Evolutionary conservation across 23 tunicate species (phyloP).

Genomic region (Botrylloides violaceus): DNA sequence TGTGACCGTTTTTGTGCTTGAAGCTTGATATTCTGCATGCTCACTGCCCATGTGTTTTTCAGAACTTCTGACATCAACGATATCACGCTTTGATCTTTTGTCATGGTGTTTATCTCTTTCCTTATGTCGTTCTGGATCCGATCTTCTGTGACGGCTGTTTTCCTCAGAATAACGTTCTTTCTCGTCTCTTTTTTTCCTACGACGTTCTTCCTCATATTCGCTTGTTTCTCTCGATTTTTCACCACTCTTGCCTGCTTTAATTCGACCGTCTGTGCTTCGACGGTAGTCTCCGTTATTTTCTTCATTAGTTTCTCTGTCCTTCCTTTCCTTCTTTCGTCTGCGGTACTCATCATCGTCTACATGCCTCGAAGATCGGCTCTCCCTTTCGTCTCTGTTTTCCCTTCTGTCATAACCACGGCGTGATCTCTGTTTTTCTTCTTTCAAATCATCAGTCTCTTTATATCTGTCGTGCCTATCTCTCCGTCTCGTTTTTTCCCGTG

Average conservation of each 20-base stretch:
- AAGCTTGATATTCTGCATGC: neutral
- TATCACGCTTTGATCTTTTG: neutral
- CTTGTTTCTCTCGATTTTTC: constrained; percentile 14
- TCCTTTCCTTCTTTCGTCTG: constrained; percentile 14
- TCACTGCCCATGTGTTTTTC: neutral
- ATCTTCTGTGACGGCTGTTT: constrained; percentile 9
- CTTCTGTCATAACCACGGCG: neutral
- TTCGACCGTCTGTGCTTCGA: neutral
- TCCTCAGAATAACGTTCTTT: neutral
- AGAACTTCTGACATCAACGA: neutral
- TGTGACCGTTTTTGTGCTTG: neutral
- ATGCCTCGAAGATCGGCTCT: neutral
- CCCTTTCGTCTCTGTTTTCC: constrained; percentile 18
- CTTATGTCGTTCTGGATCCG: constrained; percentile 4
- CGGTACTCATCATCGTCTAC: neutral
- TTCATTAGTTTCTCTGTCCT: constrained; percentile 10
- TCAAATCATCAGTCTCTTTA: constrained; percentile 5
- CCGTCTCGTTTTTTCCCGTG: constrained; percentile 27
- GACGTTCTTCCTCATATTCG: constrained; percentile 10
- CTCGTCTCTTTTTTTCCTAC: neutral
- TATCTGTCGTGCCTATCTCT: neutral
- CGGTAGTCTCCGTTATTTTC: constrained; percentile 4
- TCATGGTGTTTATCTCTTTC: constrained; percentile 4
- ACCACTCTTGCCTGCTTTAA: neutral
- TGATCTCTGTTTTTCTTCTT: constrained; percentile 1